Conservation (phyloP, 2,888 invertebrate species). For the Dynastes maya region DNA sequence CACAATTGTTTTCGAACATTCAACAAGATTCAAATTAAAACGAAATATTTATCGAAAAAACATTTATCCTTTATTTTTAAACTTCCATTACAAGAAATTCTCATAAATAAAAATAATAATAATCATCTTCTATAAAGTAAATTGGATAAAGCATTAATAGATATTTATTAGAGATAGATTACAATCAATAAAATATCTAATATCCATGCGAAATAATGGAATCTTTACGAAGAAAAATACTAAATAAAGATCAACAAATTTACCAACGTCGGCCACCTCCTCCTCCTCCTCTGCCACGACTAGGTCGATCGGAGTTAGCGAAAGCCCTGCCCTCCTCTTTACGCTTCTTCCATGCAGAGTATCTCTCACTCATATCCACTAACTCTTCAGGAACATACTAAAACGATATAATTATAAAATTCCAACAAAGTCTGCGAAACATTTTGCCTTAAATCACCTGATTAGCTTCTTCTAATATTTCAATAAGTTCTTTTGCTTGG, state of each 20-base stretch:
- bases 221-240: conserved; percentile 25
- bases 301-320: conserved; percentile 62
- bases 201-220: conserved; percentile 18
- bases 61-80: no score
- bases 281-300: conserved; percentile 61
- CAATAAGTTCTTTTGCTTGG: conserved; percentile 86
- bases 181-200: conserved; percentile 26
- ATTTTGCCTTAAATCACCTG: conserved; percentile 70
- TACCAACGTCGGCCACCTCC: conserved; percentile 53
- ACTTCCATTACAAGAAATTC: no score
- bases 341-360: conserved; percentile 79
- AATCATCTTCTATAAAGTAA: no score
- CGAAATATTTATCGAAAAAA: no score
- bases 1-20: no score
- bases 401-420: conserved; percentile 22
- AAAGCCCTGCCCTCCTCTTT: conserved; percentile 73
- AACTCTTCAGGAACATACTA: conserved; percentile 86
- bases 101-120: no score
- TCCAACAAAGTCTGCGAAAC: no score
- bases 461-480: conserved; percentile 88
- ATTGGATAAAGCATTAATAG: neutral
- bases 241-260: conserved; percentile 30
- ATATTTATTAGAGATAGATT: conserved; percentile 22
- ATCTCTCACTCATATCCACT: conserved; percentile 83
- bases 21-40: no score